Conservation (phyloP, 2,113 vertebrate species). For the Mesocricetus auratus region DNA sequence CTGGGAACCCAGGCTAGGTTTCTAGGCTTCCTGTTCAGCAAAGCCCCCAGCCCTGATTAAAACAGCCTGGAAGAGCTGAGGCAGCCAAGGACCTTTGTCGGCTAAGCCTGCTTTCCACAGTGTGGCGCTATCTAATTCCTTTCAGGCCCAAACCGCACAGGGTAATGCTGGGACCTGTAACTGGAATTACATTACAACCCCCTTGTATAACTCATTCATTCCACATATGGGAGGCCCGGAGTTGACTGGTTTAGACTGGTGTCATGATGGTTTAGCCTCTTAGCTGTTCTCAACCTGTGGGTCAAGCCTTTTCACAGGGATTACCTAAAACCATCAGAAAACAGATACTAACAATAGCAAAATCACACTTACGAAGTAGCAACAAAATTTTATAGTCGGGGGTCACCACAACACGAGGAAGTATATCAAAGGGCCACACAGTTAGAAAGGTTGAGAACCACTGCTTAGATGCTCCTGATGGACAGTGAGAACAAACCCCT, state of each 20-base stretch:
- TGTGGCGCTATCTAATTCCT: constrained; percentile 59
- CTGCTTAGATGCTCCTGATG: not conserved
- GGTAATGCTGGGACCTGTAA: not conserved
- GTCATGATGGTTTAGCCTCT: not conserved
- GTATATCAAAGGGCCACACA: not conserved
- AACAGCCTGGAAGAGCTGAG: not conserved
- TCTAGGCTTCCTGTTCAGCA: not conserved
- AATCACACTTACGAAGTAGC: too few species aligned
- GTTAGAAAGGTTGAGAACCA: not conserved
- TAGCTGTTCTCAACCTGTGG: not conserved
- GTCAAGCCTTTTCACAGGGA: not conserved
- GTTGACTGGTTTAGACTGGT: not conserved
- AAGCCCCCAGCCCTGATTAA: constrained; percentile 55
- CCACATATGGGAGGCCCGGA: not conserved
- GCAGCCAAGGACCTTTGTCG: constrained; percentile 5
- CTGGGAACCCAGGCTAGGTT: constrained; percentile 32
- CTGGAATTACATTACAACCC: not conserved
- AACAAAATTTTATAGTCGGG: not conserved
- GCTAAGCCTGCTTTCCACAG: constrained; percentile 36
- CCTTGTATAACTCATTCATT: not conserved
- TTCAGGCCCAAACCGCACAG: constrained; percentile 29
- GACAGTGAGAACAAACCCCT: not conserved
- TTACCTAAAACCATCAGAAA: not conserved
- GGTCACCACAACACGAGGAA: not conserved
- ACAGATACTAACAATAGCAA: not conserved